Conservation (phyloP, 2,113 vertebrate species). For the Chionis minor region DNA sequence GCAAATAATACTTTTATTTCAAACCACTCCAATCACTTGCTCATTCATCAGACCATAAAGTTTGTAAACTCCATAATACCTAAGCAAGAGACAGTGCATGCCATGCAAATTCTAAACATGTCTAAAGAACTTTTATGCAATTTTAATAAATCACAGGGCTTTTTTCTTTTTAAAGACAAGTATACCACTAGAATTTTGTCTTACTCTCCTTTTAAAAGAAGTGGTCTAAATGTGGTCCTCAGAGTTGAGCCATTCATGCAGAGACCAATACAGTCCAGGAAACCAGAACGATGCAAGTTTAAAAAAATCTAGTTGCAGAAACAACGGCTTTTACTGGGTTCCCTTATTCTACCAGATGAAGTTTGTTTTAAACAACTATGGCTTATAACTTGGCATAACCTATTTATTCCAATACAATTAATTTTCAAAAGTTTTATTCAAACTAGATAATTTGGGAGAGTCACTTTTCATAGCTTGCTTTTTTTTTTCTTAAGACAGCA, state of each 20-base stretch:
- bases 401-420: not conserved
- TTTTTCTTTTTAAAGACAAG: not conserved
- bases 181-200: not conserved
- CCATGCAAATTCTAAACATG: not conserved
- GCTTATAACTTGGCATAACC: not conserved
- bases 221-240: not conserved
- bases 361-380: not conserved
- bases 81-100: not conserved
- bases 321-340: not conserved
- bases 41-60: not conserved
- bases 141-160: constrained; percentile 8
- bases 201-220: constrained; percentile 20
- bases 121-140: not conserved
- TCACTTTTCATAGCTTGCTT: not conserved
- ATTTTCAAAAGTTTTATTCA: not conserved
- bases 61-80: not conserved
- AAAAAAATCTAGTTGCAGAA: not conserved
- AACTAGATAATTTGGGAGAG: not conserved
- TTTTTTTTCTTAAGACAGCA: not conserved
- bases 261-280: not conserved
- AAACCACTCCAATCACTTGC: not conserved
- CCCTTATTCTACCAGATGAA: not conserved
- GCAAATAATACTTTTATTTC: not conserved
- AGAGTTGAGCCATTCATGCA: not conserved
- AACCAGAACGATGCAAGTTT: not conserved